Conservation (phyloP, 1,140 invertebrate genomes). For the Philotrypesis tridentata region DNA sequence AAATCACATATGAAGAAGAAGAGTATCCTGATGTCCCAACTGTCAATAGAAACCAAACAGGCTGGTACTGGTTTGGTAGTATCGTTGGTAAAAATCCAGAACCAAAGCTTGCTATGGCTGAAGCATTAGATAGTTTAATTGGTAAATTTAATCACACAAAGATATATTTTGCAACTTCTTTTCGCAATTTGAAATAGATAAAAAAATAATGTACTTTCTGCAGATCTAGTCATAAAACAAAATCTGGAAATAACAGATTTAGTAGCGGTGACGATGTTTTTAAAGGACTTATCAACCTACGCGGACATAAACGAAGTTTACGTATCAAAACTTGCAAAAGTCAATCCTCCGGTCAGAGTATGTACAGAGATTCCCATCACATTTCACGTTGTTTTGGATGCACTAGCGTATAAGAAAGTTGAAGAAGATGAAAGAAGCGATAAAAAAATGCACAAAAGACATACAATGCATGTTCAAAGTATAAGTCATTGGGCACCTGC, state of each 20-base stretch:
- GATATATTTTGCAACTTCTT: neutral
- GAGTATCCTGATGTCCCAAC: conserved; percentile 70
- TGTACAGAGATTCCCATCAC: conserved; percentile 89
- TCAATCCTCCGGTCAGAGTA: conserved; percentile 90
- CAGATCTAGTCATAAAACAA: conserved; percentile 76
- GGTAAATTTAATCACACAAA: conserved; percentile 75
- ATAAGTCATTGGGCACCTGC: conserved; percentile 97
- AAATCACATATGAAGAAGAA: conserved; percentile 64
- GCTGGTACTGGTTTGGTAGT: conserved; percentile 88
- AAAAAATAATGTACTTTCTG: conserved; percentile 49
- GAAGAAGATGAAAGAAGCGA: conserved; percentile 55
- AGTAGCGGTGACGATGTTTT: conserved; percentile 87
- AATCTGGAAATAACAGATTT: conserved; percentile 80
- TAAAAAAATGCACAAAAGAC: conserved; percentile 71
- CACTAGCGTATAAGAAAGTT: conserved; percentile 78
- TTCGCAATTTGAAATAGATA: neutral
- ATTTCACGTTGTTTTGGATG: conserved; percentile 86
- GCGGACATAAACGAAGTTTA: conserved; percentile 85
- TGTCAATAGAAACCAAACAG: conserved; percentile 79
- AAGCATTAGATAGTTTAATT: conserved; percentile 84
- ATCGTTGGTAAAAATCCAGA: conserved; percentile 78
- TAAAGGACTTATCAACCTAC: conserved; percentile 88
- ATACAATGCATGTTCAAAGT: conserved; percentile 94
- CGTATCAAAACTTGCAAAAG: conserved; percentile 81
- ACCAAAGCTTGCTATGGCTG: conserved; percentile 75